Conservation (phyloP, 2,113 vertebrate species). For the Oncorhynchus masou region DNA sequence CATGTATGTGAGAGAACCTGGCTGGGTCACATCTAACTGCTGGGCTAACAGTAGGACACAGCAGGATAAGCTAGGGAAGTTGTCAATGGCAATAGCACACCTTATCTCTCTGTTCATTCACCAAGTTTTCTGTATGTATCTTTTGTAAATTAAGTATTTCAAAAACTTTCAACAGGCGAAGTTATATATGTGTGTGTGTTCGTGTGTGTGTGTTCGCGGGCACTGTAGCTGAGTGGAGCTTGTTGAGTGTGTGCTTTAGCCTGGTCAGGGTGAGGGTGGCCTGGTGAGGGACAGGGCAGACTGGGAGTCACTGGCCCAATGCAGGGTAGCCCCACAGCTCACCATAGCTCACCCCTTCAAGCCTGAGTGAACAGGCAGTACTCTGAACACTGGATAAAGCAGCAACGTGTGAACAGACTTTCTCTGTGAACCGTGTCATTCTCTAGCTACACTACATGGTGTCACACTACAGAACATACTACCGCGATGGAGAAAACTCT, state of each 20-base stretch:
- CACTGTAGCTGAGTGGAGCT: slow-evolving; percentile 62
- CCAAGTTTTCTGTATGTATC: not conserved
- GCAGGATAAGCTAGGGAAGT: not conserved
- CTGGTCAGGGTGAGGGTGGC: not conserved
- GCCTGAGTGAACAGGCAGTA: not conserved
- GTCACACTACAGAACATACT: not conserved
- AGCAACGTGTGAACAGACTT: not conserved
- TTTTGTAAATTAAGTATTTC: not conserved
- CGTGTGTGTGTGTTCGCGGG: slow-evolving; percentile 31
- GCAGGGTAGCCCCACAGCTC: slow-evolving; percentile 53
- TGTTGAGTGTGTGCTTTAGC: slow-evolving; percentile 59
- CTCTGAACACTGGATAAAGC: not conserved
- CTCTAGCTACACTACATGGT: not conserved
- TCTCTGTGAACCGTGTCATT: not conserved
- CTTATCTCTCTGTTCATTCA: not conserved
- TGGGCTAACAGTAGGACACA: not conserved
- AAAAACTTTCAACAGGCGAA: too few species aligned
- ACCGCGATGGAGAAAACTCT: not conserved
- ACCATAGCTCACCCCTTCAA: slow-evolving; percentile 39
- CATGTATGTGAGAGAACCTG: slow-evolving; percentile 32
- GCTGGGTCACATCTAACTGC: not conserved
- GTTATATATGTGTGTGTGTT: not conserved
- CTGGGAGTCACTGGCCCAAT: not conserved
- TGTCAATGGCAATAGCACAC: not conserved
- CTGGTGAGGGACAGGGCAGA: not conserved